Base-by-base conservation (phyloP, 2,888 invertebrate species). In the Tanypteryx hageni region DNA sequence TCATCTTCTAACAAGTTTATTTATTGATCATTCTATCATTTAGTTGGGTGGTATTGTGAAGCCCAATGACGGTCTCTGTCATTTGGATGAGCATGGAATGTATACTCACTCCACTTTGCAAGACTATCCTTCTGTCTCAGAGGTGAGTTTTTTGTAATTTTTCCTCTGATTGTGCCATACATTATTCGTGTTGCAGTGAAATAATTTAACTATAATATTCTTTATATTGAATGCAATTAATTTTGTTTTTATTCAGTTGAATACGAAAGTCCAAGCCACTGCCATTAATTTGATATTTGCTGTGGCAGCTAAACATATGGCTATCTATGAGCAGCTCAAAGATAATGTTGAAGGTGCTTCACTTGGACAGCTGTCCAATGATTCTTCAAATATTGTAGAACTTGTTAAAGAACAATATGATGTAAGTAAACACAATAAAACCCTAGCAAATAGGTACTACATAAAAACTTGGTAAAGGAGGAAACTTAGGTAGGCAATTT, bases 91-190 rank as follows among this genome's bases (percentile, higher is more conserved):
- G 8, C 95, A 95, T 27, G 97, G 97, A 14, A 95, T 96, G 91
- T 99, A 99, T 95, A 98, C 98, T 0, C 97, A 98, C 94, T 98
- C 98, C 0, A 97, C 97, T 0, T 95, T 97, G 13, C 98, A 98
- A 95, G 99, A 99, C 95, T 99, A 99, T 95, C 99, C 99, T 0
- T 99, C 99, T 93, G 98, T 99, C 93, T 99, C 99, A 18, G 99
- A 99, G 94, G 94, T 95, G 92, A 93, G 76, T 59, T 13, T 56
- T 13, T 58, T 86, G 8, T 10, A 11, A 10, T 58, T 86, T 22
- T 92, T 89, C 14, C 31, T 64, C 61, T 61, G n/a, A 89, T 61
- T 7, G n/a, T 83, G 16, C 14, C 31, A 14, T 14, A 7, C 57
- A 31, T n/a, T 92, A 27, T 92, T 22, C 9, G 5, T 44, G 44